Percentiles rank a stretch among this genome's conserved stretches.
Conservation (phyloP, 2,888 invertebrate genomes). For the Heliconius ethilla region DNA sequence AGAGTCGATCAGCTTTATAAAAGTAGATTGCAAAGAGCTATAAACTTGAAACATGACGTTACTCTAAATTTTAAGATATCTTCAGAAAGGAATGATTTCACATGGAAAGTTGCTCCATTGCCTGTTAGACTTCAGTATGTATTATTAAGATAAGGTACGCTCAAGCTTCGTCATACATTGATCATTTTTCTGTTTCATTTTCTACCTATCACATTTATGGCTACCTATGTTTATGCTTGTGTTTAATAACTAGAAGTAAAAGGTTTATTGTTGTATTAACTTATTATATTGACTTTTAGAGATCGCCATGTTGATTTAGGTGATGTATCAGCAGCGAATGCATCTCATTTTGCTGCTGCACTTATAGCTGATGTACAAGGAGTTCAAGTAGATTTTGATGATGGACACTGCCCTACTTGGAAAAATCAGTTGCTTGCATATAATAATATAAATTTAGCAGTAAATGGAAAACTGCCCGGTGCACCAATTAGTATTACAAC, state of each 20-base stretch:
- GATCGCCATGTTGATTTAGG: conserved; percentile 85
- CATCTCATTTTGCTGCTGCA: conserved; percentile 80
- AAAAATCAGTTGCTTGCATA: conserved; percentile 84
- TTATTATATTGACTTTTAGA: conserved; percentile 52
- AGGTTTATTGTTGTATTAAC: background rate
- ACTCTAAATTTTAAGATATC: conserved; percentile 71
- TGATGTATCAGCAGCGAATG: conserved; percentile 84
- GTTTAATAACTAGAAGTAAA: background rate
- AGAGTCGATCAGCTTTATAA: conserved; percentile 75
- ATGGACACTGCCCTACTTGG: conserved; percentile 89
- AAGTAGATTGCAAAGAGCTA: conserved; percentile 65
- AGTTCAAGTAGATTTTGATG: conserved; percentile 86
- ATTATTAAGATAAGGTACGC: conserved; percentile 34
- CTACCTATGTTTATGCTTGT: background rate
- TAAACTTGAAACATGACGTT: conserved; percentile 55
- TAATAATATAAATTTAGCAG: conserved; percentile 82
- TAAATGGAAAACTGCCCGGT: conserved; percentile 76
- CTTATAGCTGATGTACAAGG: conserved; percentile 82
- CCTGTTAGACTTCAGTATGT: conserved; percentile 78
- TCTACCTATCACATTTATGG: conserved; percentile 17
- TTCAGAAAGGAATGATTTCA: conserved; percentile 64
- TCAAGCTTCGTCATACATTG: conserved; percentile 27
- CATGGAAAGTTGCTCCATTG: conserved; percentile 83
- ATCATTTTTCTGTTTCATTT: background rate
- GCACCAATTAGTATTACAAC: conserved; percentile 76